phyloP scores from a whole-genome alignment of 2,113 vertebrate genomes.

The Caranx melampygus region DNA sequence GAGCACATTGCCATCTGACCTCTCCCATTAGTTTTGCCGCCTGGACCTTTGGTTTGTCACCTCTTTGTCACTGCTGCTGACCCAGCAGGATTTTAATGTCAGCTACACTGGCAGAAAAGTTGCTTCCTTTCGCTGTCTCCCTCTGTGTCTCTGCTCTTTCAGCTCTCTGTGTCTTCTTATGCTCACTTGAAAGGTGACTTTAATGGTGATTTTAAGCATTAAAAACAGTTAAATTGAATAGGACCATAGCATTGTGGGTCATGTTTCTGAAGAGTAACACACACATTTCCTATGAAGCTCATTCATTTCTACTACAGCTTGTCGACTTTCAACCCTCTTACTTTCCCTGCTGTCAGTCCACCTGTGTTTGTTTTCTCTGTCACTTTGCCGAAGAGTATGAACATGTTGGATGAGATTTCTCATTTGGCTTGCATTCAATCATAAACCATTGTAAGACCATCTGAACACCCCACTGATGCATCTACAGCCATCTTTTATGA shows the following conservation, averaged over 20 bases:
- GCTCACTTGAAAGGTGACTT: conserved; percentile 1
- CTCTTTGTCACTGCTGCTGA: conserved; percentile 46
- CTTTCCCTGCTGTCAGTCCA: not conserved
- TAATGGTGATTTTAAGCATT: conserved; percentile 7
- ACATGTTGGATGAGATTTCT: conserved; percentile 13
- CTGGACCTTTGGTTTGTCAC: conserved; percentile 24
- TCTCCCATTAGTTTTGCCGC: not conserved
- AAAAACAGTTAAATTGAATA: not conserved
- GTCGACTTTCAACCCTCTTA: not conserved
- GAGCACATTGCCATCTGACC: not conserved
- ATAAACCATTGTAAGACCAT: conserved; percentile 23
- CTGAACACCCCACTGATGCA: conserved; percentile 23
- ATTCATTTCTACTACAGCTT: not conserved
- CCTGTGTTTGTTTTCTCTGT: conserved; percentile 24
- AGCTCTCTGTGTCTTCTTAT: conserved; percentile 12
- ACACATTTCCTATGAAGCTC: not conserved
- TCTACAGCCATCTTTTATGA: not conserved
- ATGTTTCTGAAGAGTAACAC: not conserved
- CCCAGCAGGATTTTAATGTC: conserved; percentile 58
- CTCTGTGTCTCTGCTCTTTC: not conserved
- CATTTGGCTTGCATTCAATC: conserved; percentile 8
- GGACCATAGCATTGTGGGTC: not conserved
- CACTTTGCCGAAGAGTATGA: not conserved
- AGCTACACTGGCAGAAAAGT: conserved; percentile 21
- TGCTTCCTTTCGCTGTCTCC: conserved; percentile 3